Conservation (phyloP, 1,140 invertebrate genomes). For the Pissodes strobi region DNA sequence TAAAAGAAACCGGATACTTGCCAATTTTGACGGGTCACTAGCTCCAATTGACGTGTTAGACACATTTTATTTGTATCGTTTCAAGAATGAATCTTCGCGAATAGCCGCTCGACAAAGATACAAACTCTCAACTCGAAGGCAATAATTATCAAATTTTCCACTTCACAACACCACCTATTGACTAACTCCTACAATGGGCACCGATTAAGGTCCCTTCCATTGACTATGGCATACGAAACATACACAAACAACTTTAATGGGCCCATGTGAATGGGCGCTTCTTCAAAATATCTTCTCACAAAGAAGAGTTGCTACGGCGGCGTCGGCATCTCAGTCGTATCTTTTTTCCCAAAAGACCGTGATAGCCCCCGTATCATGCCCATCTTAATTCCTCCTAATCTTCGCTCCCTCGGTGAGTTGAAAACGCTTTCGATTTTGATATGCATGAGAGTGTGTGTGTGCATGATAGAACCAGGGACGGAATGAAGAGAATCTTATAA, state of each 20-base stretch:
- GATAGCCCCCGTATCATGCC: conserved; percentile 26
- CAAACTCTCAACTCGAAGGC: not conserved
- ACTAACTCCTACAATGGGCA: conserved; percentile 14
- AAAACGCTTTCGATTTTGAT: conserved; percentile 29
- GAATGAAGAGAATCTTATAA: too few relatives aligned
- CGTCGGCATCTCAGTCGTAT: conserved; percentile 23
- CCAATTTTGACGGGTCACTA: too few relatives aligned
- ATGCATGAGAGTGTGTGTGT: too few relatives aligned
- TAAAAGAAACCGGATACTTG: too few relatives aligned
- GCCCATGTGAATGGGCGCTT: conserved; percentile 24
- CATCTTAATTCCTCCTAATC: conserved; percentile 30
- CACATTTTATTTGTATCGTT: too few relatives aligned
- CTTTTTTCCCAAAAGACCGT: conserved; percentile 21
- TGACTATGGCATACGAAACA: conserved; percentile 19
- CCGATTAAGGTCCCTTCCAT: conserved; percentile 18
- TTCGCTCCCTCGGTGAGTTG: conserved; percentile 29
- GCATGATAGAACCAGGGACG: too few relatives aligned
- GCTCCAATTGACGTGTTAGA: too few relatives aligned
- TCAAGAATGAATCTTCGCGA: too few relatives aligned
- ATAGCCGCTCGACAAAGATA: too few relatives aligned
- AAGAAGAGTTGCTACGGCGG: conserved; percentile 4
- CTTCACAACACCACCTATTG: conserved; percentile 24
- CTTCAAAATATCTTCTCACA: conserved; percentile 26
- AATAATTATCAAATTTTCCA: conserved; percentile 30
- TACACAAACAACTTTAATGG: conserved; percentile 31